Conservation (phyloP, 2,113 vertebrate species). For the Perognathus longimembris region DNA sequence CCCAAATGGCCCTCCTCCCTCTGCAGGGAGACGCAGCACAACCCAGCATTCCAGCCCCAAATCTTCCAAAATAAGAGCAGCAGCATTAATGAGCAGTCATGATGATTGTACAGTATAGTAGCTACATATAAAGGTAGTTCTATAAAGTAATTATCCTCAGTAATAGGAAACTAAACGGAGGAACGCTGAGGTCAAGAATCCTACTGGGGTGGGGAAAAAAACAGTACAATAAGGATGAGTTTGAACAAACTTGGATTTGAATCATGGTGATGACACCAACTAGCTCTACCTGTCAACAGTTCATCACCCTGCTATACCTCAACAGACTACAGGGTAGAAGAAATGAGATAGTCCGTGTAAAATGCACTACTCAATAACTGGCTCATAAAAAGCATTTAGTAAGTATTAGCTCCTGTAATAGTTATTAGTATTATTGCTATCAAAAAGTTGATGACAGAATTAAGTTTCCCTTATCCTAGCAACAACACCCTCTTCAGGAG, state of each 20-base stretch:
- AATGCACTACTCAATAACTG: background rate
- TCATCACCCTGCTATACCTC: background rate
- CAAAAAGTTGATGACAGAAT: background rate
- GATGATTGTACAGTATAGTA: background rate
- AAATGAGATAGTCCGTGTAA: background rate
- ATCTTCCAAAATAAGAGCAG: conserved; percentile 5
- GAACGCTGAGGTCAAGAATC: background rate
- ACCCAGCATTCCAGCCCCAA: background rate
- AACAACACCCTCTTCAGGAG: background rate
- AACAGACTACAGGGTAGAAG: background rate
- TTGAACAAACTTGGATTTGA: background rate
- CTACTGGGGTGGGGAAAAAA: background rate
- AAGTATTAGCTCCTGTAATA: background rate
- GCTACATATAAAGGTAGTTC: background rate
- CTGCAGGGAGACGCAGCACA: background rate
- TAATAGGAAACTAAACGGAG: background rate
- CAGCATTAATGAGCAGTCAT: background rate
- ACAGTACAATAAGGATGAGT: background rate
- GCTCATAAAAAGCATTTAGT: background rate
- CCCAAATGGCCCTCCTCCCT: background rate
- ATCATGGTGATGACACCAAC: background rate
- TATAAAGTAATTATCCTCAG: background rate
- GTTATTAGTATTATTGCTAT: background rate
- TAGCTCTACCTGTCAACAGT: background rate
- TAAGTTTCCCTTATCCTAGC: background rate